Evolutionary conservation across 1,140 invertebrate species (phyloP).

Genomic region (Cyrtorhinus lividipennis): DNA sequence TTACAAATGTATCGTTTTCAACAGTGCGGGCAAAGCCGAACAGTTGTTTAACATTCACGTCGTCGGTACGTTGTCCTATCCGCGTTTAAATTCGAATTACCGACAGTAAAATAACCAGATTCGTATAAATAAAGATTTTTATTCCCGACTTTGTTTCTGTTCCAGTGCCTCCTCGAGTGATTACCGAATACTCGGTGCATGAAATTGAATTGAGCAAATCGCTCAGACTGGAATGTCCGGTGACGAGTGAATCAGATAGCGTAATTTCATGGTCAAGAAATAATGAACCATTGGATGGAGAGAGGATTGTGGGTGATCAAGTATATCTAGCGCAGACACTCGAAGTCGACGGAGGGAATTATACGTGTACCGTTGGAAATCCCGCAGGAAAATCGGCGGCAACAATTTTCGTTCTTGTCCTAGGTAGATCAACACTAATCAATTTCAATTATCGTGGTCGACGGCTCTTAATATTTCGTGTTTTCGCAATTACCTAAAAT

Average conservation of each 20-base stretch:
- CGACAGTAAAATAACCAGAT: background rate
- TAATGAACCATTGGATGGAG: background rate
- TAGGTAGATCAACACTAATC: background rate
- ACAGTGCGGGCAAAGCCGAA: background rate
- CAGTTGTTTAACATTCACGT: background rate
- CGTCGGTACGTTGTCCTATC: background rate
- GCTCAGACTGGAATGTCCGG: background rate
- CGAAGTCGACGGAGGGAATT: slow-evolving; percentile 5
- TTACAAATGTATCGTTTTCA: background rate
- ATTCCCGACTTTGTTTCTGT: background rate
- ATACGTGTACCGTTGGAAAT: slow-evolving; percentile 11
- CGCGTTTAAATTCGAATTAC: background rate
- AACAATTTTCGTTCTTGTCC: background rate
- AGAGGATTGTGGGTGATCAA: background rate
- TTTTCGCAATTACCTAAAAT: background rate
- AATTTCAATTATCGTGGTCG: background rate
- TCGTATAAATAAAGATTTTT: background rate
- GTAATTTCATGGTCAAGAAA: background rate
- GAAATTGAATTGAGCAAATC: background rate
- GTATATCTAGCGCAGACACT: background rate
- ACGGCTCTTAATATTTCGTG: background rate
- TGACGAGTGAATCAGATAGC: background rate
- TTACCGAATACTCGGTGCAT: background rate
- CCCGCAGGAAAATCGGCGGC: background rate
- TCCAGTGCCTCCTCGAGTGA: background rate